These are phyloP conservation scores for Dasysyrphus tricinctus DNA, from an alignment of 2,888 invertebrate species.

Conservation along the genomic window DNA sequence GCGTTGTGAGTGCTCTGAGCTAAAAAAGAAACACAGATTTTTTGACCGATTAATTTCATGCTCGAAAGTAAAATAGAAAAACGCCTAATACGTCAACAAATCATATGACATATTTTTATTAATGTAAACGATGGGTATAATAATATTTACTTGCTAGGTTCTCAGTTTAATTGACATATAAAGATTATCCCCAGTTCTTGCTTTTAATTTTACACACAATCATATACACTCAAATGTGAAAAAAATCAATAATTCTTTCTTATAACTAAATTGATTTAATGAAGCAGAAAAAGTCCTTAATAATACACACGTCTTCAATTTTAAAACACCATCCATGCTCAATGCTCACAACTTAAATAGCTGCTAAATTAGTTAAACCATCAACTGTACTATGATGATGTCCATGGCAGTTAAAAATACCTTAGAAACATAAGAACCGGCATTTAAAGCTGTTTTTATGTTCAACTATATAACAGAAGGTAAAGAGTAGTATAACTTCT, in stretches of 20 bases:
- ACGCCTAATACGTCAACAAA: too few relatives aligned
- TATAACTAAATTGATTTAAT: neutral
- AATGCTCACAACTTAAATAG: neutral
- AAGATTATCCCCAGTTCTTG: too few relatives aligned
- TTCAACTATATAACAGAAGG: neutral
- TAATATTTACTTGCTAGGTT: too few relatives aligned
- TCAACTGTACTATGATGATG: neutral
- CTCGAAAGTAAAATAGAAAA: too few relatives aligned
- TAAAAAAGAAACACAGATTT: too few relatives aligned
- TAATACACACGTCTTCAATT: neutral
- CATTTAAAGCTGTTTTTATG: conserved; percentile 4
- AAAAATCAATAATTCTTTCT: neutral
- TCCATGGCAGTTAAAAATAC: neutral
- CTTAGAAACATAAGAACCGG: neutral
- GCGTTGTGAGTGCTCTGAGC: too few relatives aligned
- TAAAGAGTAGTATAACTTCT: neutral
- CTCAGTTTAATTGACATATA: too few relatives aligned
- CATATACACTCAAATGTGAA: too few relatives aligned
- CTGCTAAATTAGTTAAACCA: neutral
- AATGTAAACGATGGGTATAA: too few relatives aligned
- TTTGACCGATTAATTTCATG: too few relatives aligned
- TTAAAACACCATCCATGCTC: neutral
- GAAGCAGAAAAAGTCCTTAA: neutral
- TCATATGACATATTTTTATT: too few relatives aligned
- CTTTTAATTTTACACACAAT: too few relatives aligned